These are phyloP conservation scores for Drosophila stalkeri DNA, from an alignment of 2,888 invertebrate genomes.

Conservation along the genomic window DNA sequence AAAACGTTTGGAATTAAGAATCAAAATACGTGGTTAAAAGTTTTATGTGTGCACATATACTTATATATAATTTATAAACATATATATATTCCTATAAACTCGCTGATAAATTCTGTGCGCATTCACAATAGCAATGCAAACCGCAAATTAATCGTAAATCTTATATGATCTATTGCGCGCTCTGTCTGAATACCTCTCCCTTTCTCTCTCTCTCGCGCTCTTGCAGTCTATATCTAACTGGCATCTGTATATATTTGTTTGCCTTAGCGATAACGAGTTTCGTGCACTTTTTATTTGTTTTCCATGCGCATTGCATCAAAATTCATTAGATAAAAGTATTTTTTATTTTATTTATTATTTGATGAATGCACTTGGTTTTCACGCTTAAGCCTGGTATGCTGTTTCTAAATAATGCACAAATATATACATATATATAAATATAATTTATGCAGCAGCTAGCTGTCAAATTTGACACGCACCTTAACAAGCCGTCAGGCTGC, in stretches of 20 bases:
- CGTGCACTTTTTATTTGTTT: constrained; percentile 21
- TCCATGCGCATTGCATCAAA: constrained; percentile 29
- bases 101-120: constrained; percentile 19
- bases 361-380: constrained; percentile 18
- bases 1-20: constrained; percentile 35
- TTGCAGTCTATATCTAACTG: constrained; percentile 1
- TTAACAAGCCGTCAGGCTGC: constrained; percentile 1
- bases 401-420: neutral
- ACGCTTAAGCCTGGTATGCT: constrained; percentile 19
- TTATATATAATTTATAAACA: neutral
- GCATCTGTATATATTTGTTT: constrained; percentile 11
- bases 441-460: neutral
- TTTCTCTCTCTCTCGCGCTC: neutral
- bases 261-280: constrained; percentile 29
- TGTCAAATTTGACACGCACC: constrained; percentile 13
- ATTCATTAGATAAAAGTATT: constrained; percentile 63
- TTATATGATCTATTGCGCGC: constrained; percentile 5
- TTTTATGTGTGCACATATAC: neutral
- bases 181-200: neutral
- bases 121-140: constrained; percentile 28
- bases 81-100: neutral
- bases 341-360: constrained; percentile 25
- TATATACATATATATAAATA: neutral
- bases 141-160: constrained; percentile 48
- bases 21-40: constrained; percentile 14